A percentile compares a stretch with the other conserved stretches of the same genome.
Evolutionary conservation across 2,888 invertebrate species (phyloP).

Genomic region (Orthonevra nobilis): DNA sequence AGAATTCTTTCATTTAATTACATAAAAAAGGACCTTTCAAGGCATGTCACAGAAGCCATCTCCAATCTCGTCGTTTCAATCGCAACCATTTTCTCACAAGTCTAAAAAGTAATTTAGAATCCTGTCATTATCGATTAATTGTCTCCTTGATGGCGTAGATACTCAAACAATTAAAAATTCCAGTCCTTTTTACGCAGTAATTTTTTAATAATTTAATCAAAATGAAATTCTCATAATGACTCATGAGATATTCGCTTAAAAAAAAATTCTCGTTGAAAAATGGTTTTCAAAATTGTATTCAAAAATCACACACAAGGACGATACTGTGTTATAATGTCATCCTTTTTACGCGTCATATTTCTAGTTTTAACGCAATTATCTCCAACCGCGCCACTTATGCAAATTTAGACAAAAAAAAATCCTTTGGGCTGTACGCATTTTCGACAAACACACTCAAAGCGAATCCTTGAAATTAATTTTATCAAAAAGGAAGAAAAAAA

Average conservation of each 20-base stretch:
- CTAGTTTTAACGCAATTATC: neutral
- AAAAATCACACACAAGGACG: conserved; percentile 3
- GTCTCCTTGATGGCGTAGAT: too few relatives aligned
- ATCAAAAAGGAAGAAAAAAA: conserved; percentile 11
- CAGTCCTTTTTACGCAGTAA: conserved; percentile 1
- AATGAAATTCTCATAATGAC: conserved; percentile 22
- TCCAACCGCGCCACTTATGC: neutral
- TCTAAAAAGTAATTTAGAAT: too few relatives aligned
- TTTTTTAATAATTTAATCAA: conserved; percentile 16
- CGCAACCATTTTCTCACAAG: too few relatives aligned
- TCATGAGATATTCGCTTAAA: too few relatives aligned
- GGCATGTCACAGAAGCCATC: too few relatives aligned
- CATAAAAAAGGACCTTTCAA: too few relatives aligned
- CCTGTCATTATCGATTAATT: too few relatives aligned
- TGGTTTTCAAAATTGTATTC: too few relatives aligned
- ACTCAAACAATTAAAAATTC: too few relatives aligned
- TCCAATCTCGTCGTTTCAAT: too few relatives aligned
- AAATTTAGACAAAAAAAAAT: conserved; percentile 4
- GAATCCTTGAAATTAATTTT: conserved; percentile 33
- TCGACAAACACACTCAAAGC: neutral
- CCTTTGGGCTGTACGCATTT: neutral
- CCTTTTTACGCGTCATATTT: neutral
- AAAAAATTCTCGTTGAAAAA: too few relatives aligned
- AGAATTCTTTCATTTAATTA: too few relatives aligned
- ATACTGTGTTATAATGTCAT: conserved; percentile 13